Percentiles rank a stretch among this genome's conserved stretches.
These are phyloP conservation scores for Oryzias curvinotus DNA, from an alignment of 2,113 vertebrate species.

Conservation along the genomic window DNA sequence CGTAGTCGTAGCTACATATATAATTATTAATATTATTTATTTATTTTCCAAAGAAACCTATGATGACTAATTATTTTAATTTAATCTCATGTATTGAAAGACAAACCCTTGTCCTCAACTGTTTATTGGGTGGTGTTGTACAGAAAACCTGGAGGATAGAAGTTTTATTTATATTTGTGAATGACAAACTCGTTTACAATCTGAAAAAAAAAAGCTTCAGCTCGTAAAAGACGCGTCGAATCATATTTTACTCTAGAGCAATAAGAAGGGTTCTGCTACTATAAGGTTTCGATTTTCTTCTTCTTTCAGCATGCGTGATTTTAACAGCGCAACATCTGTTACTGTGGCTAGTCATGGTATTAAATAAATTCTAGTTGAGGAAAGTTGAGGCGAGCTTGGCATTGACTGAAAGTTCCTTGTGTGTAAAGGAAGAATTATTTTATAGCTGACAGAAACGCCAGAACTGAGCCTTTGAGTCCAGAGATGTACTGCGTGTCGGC, in stretches of 20 bases:
- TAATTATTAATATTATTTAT: no score
- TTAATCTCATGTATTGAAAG: no score
- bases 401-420: constrained; percentile 58
- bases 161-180: constrained; percentile 20
- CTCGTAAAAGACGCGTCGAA: background rate
- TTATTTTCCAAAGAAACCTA: background rate
- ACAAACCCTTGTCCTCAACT: no score
- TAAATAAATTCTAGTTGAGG: constrained; percentile 45
- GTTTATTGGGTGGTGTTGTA: no score
- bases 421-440: constrained; percentile 58
- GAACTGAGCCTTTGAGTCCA: constrained; percentile 35
- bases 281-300: background rate
- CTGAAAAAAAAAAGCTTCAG: constrained; percentile 6
- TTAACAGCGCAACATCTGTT: constrained; percentile 56
- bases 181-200: constrained; percentile 1
- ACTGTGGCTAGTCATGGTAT: constrained; percentile 34
- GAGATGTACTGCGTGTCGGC: constrained; percentile 35
- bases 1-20: no score
- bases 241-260: no score
- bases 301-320: constrained; percentile 30
- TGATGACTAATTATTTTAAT: background rate
- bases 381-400: constrained; percentile 50
- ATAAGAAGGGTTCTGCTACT: background rate
- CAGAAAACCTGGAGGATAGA: background rate
- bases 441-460: constrained; percentile 52